Evolutionary conservation across 2,888 invertebrate species (phyloP).

Genomic region (Tipula confusa): DNA sequence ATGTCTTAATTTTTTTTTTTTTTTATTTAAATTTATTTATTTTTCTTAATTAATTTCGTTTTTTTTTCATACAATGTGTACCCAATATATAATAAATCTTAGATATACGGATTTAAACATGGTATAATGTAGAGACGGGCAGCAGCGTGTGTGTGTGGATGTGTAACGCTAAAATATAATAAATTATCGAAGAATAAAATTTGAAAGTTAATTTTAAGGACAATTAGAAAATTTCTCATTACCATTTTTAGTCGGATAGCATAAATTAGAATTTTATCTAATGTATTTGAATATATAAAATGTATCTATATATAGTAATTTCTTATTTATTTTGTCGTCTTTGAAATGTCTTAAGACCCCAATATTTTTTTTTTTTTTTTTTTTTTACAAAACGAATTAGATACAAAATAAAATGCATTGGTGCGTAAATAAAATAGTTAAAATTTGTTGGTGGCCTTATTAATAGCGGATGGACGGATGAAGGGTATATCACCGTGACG

Average conservation of each 20-base stretch:
- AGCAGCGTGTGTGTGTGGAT: background rate
- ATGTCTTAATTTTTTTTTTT: background rate
- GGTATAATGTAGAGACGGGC: background rate
- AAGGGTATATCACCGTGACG: conserved; percentile 3
- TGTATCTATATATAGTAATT: background rate
- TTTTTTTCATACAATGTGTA: background rate
- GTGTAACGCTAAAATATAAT: background rate
- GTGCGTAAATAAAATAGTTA: background rate
- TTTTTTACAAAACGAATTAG: too few relatives aligned
- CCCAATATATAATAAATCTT: conserved; percentile 8
- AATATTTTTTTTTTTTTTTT: background rate
- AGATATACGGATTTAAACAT: background rate
- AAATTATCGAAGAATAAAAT: background rate
- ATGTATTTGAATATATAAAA: background rate
- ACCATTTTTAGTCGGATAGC: background rate
- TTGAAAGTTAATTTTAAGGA: conserved; percentile 25
- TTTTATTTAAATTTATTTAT: conserved; percentile 12
- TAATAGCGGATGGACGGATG: background rate
- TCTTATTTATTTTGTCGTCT: background rate
- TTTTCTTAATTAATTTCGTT: background rate
- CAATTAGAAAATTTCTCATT: conserved; percentile 25
- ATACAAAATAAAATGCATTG: background rate
- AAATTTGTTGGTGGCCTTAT: background rate
- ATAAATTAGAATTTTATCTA: background rate
- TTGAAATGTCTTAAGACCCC: background rate